A percentile compares a stretch with the other conserved stretches of the same genome.
Conservation (phyloP, 2,113 vertebrate species). For the Isichthys henryi region DNA sequence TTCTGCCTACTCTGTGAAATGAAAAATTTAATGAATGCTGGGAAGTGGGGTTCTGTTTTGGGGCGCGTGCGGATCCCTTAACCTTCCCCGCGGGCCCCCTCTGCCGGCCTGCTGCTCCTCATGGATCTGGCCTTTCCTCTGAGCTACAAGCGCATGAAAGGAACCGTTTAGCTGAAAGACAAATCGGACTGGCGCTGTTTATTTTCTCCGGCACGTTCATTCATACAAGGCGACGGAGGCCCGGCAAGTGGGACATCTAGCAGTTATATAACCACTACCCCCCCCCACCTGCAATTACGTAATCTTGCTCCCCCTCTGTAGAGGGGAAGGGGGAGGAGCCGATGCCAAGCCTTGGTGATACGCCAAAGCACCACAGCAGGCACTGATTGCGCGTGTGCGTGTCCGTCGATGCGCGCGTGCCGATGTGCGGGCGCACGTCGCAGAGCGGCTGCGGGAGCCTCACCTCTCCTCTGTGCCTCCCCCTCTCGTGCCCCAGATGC, state of each 20-base stretch:
- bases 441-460: background rate
- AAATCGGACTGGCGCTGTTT: background rate
- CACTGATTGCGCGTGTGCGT: background rate
- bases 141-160: background rate
- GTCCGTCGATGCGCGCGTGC: background rate
- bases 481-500: constrained; percentile 62
- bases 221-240: background rate
- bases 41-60: background rate
- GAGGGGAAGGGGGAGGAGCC: background rate
- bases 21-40: background rate
- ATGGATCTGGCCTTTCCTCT: background rate
- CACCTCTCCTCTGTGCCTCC: background rate
- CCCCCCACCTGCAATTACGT: constrained; percentile 5
- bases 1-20: background rate
- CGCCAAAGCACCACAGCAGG: background rate
- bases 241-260: background rate
- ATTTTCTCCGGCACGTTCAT: background rate
- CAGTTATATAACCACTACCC: constrained; percentile 15
- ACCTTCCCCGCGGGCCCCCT: background rate
- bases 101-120: background rate
- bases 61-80: background rate
- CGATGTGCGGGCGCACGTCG: background rate
- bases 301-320: constrained; percentile 6
- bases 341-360: background rate
- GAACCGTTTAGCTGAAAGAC: background rate